Evolutionary conservation across 2,797 vertebrate species (phyloP), one percentile per base, ranked within the genome.

Genomic region (Myiotriccus ornatus): DNA sequence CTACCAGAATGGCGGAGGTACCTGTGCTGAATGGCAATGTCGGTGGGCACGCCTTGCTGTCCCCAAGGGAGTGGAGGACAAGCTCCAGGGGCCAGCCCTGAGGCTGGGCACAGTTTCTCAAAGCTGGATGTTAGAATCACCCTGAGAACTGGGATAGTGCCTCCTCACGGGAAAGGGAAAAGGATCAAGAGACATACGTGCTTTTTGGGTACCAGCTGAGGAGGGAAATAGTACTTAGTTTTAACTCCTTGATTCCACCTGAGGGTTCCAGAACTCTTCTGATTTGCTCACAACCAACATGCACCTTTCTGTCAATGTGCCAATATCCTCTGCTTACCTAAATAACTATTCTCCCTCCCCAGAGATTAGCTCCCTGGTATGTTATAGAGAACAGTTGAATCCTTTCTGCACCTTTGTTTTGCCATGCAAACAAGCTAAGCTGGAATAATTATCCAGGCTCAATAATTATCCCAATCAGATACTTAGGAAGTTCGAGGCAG

Each of bases 1-100:
- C 46, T 99, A 99, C 97, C 99, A 98, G 96, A 99, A 99, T 7
- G 99, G 99, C 68, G 99, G 99, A 96, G 99, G 99, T 99, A 97
- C 59, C 74, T 89, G 57, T 73, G 14, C 19, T 67, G 68, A 41
- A 16, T 11, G 68, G 64, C 49, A 13, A 6, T 46, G 69, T 30
- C 0, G 91, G 89, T 32, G 87, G 87, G 81, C 64, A 17, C 23
- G 2, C 7, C 14, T 41, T 35, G 70, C 37, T 84, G 0, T 21
- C 25, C 64, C 20, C 12, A 12, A 17, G 49, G 30, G 65, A 67
- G n/a, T 41, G 47, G 43, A 75, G 43, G 46, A 62, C 14, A 22
- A 34, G 34, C 34, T 76, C 43, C 52, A 10, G 55, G 39, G 65
- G 76, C 27, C 25, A 32, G 21, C 50, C 47, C 60, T 59, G 53